A percentile compares a stretch with the other conserved stretches of the same genome.
These are phyloP conservation scores for Neodiprion virginianus DNA, from an alignment of 1,140 invertebrate genomes.

Conservation along the genomic window DNA sequence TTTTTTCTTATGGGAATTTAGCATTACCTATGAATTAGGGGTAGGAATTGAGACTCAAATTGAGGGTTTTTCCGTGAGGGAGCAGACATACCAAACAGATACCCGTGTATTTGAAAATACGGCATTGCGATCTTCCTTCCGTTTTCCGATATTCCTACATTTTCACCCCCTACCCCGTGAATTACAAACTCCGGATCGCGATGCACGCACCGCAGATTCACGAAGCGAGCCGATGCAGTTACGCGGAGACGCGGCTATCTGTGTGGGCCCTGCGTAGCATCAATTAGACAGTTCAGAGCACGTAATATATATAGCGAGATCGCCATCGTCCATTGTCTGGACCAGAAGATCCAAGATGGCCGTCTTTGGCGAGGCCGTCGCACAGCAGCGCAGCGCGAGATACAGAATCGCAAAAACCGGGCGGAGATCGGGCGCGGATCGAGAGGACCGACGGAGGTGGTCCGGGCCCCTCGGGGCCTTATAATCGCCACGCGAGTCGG, in stretches of 20 bases:
- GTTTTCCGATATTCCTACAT: no score
- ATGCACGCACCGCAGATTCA: no score
- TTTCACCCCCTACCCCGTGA: no score
- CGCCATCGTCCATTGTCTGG: slow-evolving; percentile 43
- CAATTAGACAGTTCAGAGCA: slow-evolving; percentile 41
- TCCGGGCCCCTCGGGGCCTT: slow-evolving; percentile 28
- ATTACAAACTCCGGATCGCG: no score
- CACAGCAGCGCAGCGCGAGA: slow-evolving; percentile 22
- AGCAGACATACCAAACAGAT: no score
- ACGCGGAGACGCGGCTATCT: slow-evolving; percentile 27
- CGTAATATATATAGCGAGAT: slow-evolving; percentile 35
- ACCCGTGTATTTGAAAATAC: no score
- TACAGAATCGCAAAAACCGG: slow-evolving; percentile 20
- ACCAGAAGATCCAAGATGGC: slow-evolving; percentile 44
- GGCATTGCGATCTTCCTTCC: no score
- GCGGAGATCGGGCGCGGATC: slow-evolving; percentile 9
- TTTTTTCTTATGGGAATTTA: no score
- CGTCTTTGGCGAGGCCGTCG: slow-evolving; percentile 20
- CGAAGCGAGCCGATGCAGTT: no score
- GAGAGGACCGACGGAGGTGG: slow-evolving; percentile 20
- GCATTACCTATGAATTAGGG: no score
- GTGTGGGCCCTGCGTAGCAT: slow-evolving; percentile 45
- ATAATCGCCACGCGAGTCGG: slow-evolving; percentile 38
- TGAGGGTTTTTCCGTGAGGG: no score
- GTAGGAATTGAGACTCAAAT: no score